Evolutionary conservation across 2,888 invertebrate genomes (phyloP), one percentile per base, ranked within the genome.

Genomic region (Drosophila pegasa): DNA sequence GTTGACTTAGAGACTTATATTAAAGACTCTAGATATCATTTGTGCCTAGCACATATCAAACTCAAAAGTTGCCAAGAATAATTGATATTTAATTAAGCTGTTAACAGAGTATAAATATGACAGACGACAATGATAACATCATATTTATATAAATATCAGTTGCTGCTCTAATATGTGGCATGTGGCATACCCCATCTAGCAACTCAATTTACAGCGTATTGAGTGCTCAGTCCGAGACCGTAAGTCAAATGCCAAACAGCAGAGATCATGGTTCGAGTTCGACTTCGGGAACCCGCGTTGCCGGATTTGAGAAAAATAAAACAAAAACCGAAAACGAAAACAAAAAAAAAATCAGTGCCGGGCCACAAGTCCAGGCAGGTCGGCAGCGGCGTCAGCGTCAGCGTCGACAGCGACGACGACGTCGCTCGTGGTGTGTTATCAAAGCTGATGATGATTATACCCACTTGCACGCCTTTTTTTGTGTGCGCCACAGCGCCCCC

Each of bases 361-460:
- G 41, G 43, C 60, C 38, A 54, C 29, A 50, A 64, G 77, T 60
- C 72, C 61, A 40, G 77, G 27, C 71, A 56, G 71, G 77, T 75
- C 74, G 71, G 64, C 59, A 47, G 51, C 63, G 55, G 54, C 45
- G 71, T 48, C 48, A 16, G 57, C 45, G 62, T 22, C 50, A 7
- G 14, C 41, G 20, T 10, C 41, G 40, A 16, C 37, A 16, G 5
- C 71, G 62, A 3, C 38, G 38, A 50, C 58, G 50, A 45, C 71
- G 47, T 52, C 81, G 82, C 85, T 88, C 62, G 84, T 88, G 85
- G 89, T 88, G 87, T 90, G 87, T 90, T 89, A 91, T 90, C 91
- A 89, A 84, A 88, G 88, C 90, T 84, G 86, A 88, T 87, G 88
- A 90, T 90, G 90, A 90, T 89, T 89, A 90, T 89, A 88, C 82